These are phyloP conservation scores for Polydrusus tereticollis DNA, from an alignment of 2,888 invertebrate species.

Conservation along the genomic window DNA sequence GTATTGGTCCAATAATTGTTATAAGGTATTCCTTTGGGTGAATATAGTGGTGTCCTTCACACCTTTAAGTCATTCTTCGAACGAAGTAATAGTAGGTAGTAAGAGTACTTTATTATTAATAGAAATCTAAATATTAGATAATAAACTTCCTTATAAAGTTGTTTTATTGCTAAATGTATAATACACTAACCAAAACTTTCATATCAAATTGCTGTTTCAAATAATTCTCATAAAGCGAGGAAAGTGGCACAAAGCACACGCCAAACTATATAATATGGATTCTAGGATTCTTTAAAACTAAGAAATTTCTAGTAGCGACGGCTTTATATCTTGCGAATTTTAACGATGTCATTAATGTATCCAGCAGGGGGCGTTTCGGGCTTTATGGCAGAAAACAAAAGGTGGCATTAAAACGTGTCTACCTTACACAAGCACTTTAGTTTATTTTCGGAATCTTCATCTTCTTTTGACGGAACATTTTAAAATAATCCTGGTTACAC, in stretches of 20 bases:
- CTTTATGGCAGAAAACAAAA: conserved; percentile 56
- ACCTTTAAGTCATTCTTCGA: too few species aligned
- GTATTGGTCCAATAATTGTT: too few species aligned
- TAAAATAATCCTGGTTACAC: conserved; percentile 2
- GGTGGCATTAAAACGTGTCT: conserved; percentile 53
- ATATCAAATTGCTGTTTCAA: background rate
- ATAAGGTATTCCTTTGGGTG: too few species aligned
- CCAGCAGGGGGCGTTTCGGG: conserved; percentile 25
- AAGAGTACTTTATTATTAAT: too few species aligned
- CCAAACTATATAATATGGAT: conserved; percentile 14
- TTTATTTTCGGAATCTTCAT: conserved; percentile 52
- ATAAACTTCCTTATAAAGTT: too few species aligned
- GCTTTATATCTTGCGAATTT: conserved; percentile 34
- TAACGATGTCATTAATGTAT: conserved; percentile 38
- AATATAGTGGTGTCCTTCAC: too few species aligned
- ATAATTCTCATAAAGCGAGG: background rate
- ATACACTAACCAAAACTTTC: too few species aligned
- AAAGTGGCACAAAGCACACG: background rate
- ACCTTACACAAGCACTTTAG: conserved; percentile 54
- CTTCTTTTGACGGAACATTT: conserved; percentile 7
- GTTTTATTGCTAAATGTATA: background rate
- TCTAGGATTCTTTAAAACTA: conserved; percentile 36
- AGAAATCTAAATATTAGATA: too few species aligned
- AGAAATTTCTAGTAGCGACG: conserved; percentile 26
- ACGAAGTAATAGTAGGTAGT: too few species aligned